phyloP scores from a whole-genome alignment of 2,888 invertebrate genomes.

The Boloria euphrosyne region DNA sequence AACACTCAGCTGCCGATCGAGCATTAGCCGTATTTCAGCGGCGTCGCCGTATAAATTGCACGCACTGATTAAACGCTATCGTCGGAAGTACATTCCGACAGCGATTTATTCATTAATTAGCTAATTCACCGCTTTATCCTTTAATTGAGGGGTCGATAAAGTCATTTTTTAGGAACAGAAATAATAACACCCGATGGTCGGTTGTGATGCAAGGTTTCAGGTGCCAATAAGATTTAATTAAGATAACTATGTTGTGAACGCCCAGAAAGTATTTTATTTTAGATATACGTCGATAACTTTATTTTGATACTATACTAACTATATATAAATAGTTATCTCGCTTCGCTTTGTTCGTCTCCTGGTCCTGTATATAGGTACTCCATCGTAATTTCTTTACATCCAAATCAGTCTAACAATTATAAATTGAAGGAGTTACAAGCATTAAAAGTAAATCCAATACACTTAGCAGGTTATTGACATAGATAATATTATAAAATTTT shows the following conservation, averaged over 20 bases:
- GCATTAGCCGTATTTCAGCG: constrained; percentile 55
- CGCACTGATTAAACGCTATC: constrained; percentile 71
- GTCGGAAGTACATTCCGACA: constrained; percentile 58
- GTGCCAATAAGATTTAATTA: constrained; percentile 17
- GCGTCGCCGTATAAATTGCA: constrained; percentile 63
- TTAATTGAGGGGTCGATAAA: constrained; percentile 70
- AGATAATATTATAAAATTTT: no score
- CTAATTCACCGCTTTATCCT: constrained; percentile 61
- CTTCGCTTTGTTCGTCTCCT: no score
- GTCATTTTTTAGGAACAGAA: constrained; percentile 33
- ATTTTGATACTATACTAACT: not conserved
- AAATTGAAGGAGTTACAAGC: no score
- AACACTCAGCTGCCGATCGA: constrained; percentile 1
- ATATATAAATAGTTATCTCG: no score
- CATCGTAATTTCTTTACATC: no score
- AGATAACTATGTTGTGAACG: constrained; percentile 4
- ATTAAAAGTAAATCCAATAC: no score
- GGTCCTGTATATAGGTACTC: no score
- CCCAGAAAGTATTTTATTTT: constrained; percentile 9
- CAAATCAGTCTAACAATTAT: no score
- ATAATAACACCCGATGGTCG: constrained; percentile 27
- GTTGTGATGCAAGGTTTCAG: constrained; percentile 3
- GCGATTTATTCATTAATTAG: constrained; percentile 78
- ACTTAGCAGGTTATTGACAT: no score
- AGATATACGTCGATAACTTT: not conserved